Conservation (phyloP, 1,140 invertebrate species). For the Eumaeus atala region DNA sequence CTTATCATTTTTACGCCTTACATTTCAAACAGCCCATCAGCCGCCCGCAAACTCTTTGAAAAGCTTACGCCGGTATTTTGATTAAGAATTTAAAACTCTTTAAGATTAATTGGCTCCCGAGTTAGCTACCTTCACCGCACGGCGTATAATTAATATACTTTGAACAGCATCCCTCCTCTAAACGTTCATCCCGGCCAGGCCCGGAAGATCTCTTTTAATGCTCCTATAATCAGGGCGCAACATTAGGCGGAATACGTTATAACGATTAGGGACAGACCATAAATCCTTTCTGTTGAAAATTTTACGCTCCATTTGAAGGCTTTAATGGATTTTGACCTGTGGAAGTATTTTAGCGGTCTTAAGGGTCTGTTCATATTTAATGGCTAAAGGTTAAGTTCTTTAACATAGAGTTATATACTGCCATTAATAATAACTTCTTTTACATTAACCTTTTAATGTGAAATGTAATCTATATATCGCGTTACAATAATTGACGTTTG, state of each 20-base stretch:
- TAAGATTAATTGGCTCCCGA: conserved; percentile 5
- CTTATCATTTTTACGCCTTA: too few relatives aligned
- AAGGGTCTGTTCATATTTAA: conserved; percentile 1
- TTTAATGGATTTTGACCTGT: conserved; percentile 24
- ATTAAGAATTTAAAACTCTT: conserved; percentile 8
- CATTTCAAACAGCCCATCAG: too few relatives aligned
- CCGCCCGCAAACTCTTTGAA: neutral
- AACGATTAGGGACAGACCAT: conserved; percentile 27
- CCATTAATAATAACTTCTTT: too few relatives aligned
- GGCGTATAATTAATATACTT: conserved; percentile 8
- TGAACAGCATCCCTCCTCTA: neutral
- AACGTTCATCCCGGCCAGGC: neutral
- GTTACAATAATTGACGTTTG: too few relatives aligned
- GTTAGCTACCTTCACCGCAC: neutral
- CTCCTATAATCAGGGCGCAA: conserved; percentile 25
- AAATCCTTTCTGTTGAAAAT: conserved; percentile 42
- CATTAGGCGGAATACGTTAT: conserved; percentile 23
- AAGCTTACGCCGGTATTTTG: neutral
- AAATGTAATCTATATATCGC: too few relatives aligned
- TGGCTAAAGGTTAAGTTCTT: neutral
- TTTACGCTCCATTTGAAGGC: conserved; percentile 42
- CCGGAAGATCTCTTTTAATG: conserved; percentile 17
- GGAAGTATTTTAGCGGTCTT: conserved; percentile 26
- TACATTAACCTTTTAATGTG: too few relatives aligned
- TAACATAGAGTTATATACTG: neutral